Evolutionary conservation across 2,888 invertebrate species (phyloP), one percentile per base, ranked within the genome.

Genomic region (Gasteruption jaculator): DNA sequence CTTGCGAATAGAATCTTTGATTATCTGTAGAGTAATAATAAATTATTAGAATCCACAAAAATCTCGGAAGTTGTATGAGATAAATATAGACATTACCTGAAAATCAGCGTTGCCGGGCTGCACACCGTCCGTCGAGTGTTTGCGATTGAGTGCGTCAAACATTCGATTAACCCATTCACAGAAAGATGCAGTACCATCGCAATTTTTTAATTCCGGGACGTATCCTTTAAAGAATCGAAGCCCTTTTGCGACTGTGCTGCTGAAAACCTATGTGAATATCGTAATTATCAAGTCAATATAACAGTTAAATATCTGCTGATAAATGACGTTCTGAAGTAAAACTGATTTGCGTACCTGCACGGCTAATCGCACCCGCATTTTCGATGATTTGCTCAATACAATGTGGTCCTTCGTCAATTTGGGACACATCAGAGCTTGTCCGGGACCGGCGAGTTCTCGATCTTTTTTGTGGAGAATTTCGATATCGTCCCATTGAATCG

Each of bases 81-180:
- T 22, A 18, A 22, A 20, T 36, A 16, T 38, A 26, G 21, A 36
- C 32, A 20, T 15, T 33, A 33, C 24, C 11, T 4, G n/a, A 27
- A 6, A 22, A 24, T 15, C 11, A 18, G 11, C 10, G 8, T 4
- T 14, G n/a, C 16, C 14, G 7, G 39, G 22, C 6, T 19, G 30
- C 32, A 39, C 10, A 11, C 39, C 39, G 11, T 39, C 10, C n/a
- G 20, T 30, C 2, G 38, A 30, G 6, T 12, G 14, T 31, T 39
- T 39, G 6, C 31, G 39, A 35, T 53, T 51, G 4, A 49, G 25
- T 3, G 48, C 47, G 32, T 51, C 53, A 38, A 53, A 53, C 43
- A 53, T 46, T 6, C 38, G 20, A 26, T 53, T 50, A 3, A 49
- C 43, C 47, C 49, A 50, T 18, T 47, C 41, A 18, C 50, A 50